A percentile compares a stretch with the other conserved stretches of the same genome.
These are phyloP conservation scores for Epizoanthus fatuus DNA, from an alignment of 92 coral and sea anemone species.

Conservation along the genomic window DNA sequence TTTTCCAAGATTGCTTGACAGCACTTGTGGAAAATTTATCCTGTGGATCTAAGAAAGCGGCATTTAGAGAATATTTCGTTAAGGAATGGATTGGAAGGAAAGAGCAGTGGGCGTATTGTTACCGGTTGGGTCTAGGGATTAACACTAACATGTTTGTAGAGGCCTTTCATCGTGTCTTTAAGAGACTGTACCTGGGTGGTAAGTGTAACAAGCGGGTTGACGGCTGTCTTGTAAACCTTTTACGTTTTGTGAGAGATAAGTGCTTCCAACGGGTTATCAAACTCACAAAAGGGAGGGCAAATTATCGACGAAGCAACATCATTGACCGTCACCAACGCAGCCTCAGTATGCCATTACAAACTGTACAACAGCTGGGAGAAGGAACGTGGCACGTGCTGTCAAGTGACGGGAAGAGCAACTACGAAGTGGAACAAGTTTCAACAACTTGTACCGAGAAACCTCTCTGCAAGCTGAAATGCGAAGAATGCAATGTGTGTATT, in stretches of 20 bases:
- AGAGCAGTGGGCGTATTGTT: conserved; percentile 69
- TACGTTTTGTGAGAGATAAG: conserved; percentile 66
- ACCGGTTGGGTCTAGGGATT: conserved; percentile 65
- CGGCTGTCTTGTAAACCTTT: conserved; percentile 59
- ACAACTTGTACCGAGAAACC: conserved; percentile 12
- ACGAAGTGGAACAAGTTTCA: not conserved
- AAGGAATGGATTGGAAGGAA: conserved; percentile 69
- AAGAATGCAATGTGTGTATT: conserved; percentile 49
- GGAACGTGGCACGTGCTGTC: conserved; percentile 24
- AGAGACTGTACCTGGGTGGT: conserved; percentile 68
- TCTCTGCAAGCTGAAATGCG: conserved; percentile 25
- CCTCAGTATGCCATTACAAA: conserved; percentile 26
- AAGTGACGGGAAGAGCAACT: not conserved
- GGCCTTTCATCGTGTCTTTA: conserved; percentile 78
- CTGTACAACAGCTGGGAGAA: not conserved
- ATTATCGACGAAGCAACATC: conserved; percentile 48
- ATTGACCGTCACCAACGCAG: conserved; percentile 31
- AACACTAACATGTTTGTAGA: conserved; percentile 78
- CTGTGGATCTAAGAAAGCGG: conserved; percentile 2
- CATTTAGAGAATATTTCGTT: conserved; percentile 39
- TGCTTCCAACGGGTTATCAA: conserved; percentile 67
- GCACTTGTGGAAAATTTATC: conserved; percentile 19
- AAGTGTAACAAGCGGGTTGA: conserved; percentile 72
- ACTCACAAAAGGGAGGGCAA: conserved; percentile 69
- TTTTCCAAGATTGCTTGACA: conserved; percentile 44